phyloP scores from a whole-genome alignment of 2,797 vertebrate species.

The Myioborus melanocephalus region DNA sequence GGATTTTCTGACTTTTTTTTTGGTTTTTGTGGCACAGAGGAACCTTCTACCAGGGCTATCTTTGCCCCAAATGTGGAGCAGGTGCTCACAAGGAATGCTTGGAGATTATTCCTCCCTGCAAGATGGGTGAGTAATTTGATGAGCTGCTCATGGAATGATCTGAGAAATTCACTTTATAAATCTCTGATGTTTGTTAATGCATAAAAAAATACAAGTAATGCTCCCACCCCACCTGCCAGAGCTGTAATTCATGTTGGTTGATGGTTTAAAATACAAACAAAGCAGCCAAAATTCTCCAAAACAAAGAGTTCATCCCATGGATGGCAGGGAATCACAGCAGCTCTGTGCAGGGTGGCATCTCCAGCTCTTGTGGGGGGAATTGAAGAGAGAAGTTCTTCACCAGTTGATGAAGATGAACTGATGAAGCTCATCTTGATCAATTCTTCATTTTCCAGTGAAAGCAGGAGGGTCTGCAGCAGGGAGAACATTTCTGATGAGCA shows the following conservation, averaged over 20 bases:
- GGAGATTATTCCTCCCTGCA: conserved; percentile 94
- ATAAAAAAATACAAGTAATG: fast-evolving
- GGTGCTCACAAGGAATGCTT: conserved; percentile 98
- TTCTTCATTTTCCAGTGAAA: neutral
- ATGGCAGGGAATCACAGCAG: neutral
- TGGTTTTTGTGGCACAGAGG: conserved; percentile 76
- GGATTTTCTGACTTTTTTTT: neutral
- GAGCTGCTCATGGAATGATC: neutral
- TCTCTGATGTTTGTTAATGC: neutral
- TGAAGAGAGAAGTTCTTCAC: neutral
- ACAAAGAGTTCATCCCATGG: fast-evolving
- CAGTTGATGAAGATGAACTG: too few relatives aligned
- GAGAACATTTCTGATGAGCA: neutral
- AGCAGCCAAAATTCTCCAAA: neutral
- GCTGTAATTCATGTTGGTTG: neutral
- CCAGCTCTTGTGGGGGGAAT: neutral
- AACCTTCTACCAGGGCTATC: conserved; percentile 98
- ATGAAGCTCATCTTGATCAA: neutral
- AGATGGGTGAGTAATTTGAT: conserved; percentile 84
- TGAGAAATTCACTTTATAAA: neutral
- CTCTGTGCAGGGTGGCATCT: neutral
- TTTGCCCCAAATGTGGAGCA: conserved; percentile 89
- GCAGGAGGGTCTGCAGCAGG: neutral
- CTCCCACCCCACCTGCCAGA: neutral
- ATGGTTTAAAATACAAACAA: neutral